These are phyloP conservation scores for Drosophila siamana DNA, from an alignment of 2,888 invertebrate species.

Conservation along the genomic window DNA sequence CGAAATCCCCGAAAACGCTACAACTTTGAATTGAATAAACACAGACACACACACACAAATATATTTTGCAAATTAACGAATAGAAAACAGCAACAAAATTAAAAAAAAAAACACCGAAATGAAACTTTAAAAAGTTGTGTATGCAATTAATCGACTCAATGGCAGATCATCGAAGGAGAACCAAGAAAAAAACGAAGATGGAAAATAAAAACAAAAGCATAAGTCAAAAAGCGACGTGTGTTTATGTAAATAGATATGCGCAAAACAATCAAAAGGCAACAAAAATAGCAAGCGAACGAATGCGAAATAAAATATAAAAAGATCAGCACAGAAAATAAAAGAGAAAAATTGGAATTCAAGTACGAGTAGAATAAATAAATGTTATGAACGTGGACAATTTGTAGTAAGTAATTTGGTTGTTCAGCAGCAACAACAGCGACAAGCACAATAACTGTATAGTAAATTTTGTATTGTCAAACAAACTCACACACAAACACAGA, in stretches of 20 bases:
- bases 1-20: neutral
- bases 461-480: slow-evolving; percentile 53
- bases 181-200: neutral
- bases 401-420: slow-evolving; percentile 47
- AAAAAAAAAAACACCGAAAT: neutral
- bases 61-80: neutral
- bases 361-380: slow-evolving; percentile 20
- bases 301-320: too few species aligned
- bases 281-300: neutral
- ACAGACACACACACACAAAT: neutral
- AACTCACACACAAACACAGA: slow-evolving; percentile 32
- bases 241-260: slow-evolving; percentile 15
- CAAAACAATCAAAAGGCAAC: neutral
- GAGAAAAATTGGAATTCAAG: neutral
- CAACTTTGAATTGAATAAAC: slow-evolving; percentile 3
- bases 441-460: slow-evolving; percentile 3
- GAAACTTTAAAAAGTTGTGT: slow-evolving; percentile 4
- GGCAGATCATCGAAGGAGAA: neutral
- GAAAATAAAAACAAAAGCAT: neutral
- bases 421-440: slow-evolving; percentile 24
- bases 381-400: slow-evolving; percentile 48
- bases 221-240: neutral
- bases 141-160: slow-evolving; percentile 5
- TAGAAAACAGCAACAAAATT: neutral
- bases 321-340: too few species aligned